These are phyloP conservation scores for Conopomorpha cramerella DNA, from an alignment of 1,140 invertebrate genomes.

Conservation along the genomic window DNA sequence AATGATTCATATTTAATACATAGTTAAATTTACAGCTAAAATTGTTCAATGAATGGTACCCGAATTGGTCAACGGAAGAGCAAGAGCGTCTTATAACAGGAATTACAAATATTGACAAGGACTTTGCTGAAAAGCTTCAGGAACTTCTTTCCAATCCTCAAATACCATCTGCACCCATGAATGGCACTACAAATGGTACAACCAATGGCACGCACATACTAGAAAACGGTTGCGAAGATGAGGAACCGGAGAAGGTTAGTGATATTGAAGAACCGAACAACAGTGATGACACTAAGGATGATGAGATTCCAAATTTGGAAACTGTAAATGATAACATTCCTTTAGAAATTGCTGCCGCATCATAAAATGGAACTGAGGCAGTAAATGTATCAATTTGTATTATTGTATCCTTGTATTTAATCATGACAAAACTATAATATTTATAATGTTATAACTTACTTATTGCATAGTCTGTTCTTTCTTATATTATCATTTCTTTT, in stretches of 20 bases:
- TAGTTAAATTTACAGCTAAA: slow-evolving; percentile 65
- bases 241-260: slow-evolving; percentile 7
- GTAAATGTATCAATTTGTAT: too few relatives aligned
- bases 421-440: too few relatives aligned
- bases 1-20: slow-evolving; percentile 1
- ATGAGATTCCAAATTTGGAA: not conserved
- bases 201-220: slow-evolving; percentile 13
- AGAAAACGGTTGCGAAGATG: slow-evolving; percentile 6
- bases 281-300: slow-evolving; percentile 9
- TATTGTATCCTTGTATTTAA: too few relatives aligned
- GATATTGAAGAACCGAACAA: slow-evolving; percentile 8
- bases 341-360: slow-evolving; percentile 42
- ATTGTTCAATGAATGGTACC: slow-evolving; percentile 85
- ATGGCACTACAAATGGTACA: too few relatives aligned
- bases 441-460: too few relatives aligned
- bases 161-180: slow-evolving; percentile 28
- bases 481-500: too few relatives aligned
- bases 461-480: too few relatives aligned
- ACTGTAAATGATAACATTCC: slow-evolving; percentile 20
- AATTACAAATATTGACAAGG: slow-evolving; percentile 71
- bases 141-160: slow-evolving; percentile 50
- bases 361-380: slow-evolving; percentile 20
- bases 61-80: slow-evolving; percentile 78
- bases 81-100: slow-evolving; percentile 70
- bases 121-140: slow-evolving; percentile 73